phyloP scores from a whole-genome alignment of 1,140 invertebrate species.

The Patella vulgata region DNA sequence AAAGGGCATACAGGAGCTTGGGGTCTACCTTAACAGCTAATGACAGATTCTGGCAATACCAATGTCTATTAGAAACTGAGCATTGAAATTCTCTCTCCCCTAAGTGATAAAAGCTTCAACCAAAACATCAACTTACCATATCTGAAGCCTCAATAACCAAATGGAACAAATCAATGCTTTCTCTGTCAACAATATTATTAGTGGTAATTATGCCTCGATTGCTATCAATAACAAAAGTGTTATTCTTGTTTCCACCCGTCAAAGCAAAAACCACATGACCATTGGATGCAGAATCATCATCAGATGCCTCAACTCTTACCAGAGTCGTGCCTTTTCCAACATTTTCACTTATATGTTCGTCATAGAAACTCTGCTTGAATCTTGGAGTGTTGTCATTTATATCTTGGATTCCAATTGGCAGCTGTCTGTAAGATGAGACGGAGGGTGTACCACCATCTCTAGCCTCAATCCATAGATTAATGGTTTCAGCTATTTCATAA shows the following conservation, averaged over 20 bases:
- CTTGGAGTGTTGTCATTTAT: constrained; percentile 89
- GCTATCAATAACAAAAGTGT: constrained; percentile 79
- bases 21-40: too few relatives aligned
- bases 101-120: too few relatives aligned
- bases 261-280: constrained; percentile 82
- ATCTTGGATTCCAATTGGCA: constrained; percentile 53
- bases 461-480: constrained; percentile 90
- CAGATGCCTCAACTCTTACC: constrained; percentile 38
- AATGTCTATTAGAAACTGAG: too few relatives aligned
- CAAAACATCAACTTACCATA: constrained; percentile 79
- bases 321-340: constrained; percentile 28
- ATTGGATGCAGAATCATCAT: constrained; percentile 85
- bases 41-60: too few relatives aligned
- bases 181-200: constrained; percentile 84
- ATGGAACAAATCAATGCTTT: constrained; percentile 84
- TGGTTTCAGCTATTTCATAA: constrained; percentile 85
- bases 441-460: constrained; percentile 71
- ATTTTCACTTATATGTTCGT: constrained; percentile 86
- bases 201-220: constrained; percentile 87
- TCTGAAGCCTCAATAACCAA: constrained; percentile 88
- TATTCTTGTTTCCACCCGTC: constrained; percentile 68
- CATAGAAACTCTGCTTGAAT: constrained; percentile 84
- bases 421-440: constrained; percentile 38
- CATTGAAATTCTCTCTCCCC: too few relatives aligned
- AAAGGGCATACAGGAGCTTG: too few relatives aligned